Base-by-base conservation (phyloP, 2,888 invertebrate species). In the Cerastoderma edule region DNA sequence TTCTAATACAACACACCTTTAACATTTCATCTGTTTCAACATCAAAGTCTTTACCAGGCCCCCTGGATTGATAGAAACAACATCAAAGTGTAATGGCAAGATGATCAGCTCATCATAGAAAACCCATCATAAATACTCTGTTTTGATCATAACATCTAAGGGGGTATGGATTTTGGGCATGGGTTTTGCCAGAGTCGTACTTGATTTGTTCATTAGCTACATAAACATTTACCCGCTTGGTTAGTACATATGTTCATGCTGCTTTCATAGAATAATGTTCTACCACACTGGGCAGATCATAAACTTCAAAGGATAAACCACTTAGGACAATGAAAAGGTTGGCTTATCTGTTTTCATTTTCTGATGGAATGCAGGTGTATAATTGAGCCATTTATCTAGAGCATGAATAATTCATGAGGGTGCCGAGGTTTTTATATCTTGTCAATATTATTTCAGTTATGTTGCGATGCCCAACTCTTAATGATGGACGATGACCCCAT, bases 291-390 rank as follows among this genome's bases (percentile, higher is more conserved):
- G 30, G 60, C 32, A 28, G 0, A 22, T 60, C 60, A 60, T 60
- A 60, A 60, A 60, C 60, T 39, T 60, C 60, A 60, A 60, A 60
- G 60, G 60, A 19, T 22, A 35, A 39, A 60, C 60, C 60, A 60
- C 60, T 60, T 60, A 60, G 39, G 39, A 60, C 60, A 60, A 60
- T 60, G 60, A 60, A 60, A 60, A 60, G 33, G 32, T 39, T 35
- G n/a, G 60, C 60, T 60, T 60, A 60, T 60, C 60, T 60, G 60
- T 60, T 60, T 60, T 60, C 60, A 60, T 60, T 64, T 63, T 67
- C 35, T 71, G 66, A 69, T 63, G 30, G 50, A 50, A 67, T 64
- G 67, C 75, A 75, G 67, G 71, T 75, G 75, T 53, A 56, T 71
- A 64, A 67, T 39, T 60, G 60, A 39, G 60, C 60, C n/a, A 60